Evolutionary conservation across 2,888 invertebrate species (phyloP), one percentile per base, ranked within the genome.

Genomic region (Lochmaea crataegi): DNA sequence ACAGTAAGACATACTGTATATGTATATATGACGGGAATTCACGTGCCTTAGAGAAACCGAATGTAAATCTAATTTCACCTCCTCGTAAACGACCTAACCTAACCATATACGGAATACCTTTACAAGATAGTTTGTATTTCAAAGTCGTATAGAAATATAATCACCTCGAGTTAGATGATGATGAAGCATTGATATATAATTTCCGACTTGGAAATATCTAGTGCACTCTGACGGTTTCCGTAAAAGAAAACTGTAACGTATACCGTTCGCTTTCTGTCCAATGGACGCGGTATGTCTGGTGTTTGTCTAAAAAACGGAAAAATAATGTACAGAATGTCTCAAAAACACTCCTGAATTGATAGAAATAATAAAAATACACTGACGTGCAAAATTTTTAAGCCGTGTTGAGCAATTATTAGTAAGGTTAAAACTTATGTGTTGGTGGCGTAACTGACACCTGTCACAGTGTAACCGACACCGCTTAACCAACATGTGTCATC

Each of bases 191-290:
- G 56, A 41, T 67, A 58, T 58, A 58, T 58, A 58, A 58, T 67
- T 67, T 58, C 58, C 58, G 58, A 45, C 57, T 67, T 58, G 67
- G 58, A 32, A 32, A 58, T 67, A 67, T 67, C 58, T 67, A 58
- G 67, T 45, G 57, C 67, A 67, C 16, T 67, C 57, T 41, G 66
- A 56, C 56, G 66, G 42, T 66, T 67, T 67, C 57, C 67, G 67
- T 58, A 58, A 67, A 51, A 58, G 58, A 67, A 67, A 67, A 67
- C 67, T 67, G 67, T 67, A 67, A 67, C 67, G 18, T 57, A 67
- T 45, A 67, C 42, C 45, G 45, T 67, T 58, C 58, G 32, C 42
- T 16, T 16, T 67, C 58, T 45, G 58, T 67, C 45, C 58, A 58
- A 22, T 45, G 42, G 41, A 16, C 2, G 18, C 18, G 60, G 60